These are phyloP conservation scores for Drosophila micromelanica DNA, from an alignment of 1,140 invertebrate genomes.

Conservation along the genomic window DNA sequence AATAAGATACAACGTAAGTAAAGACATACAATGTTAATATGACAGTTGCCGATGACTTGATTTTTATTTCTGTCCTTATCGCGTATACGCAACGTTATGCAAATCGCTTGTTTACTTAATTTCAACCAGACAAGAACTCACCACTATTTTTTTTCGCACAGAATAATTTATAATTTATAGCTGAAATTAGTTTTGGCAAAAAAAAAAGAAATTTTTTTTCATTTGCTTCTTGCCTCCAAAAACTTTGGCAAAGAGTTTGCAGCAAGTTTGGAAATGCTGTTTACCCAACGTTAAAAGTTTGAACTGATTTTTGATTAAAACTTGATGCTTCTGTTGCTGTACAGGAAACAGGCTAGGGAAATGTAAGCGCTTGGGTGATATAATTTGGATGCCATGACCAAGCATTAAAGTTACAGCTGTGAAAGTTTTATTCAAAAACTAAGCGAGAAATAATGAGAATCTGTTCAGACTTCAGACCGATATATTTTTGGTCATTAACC, in stretches of 20 bases:
- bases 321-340: constrained; percentile 32
- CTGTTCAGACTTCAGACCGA: not conserved
- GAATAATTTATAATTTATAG: constrained; percentile 54
- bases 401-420: constrained; percentile 30
- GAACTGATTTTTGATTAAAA: constrained; percentile 75
- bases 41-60: constrained; percentile 50
- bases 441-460: constrained; percentile 35
- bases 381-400: constrained; percentile 45
- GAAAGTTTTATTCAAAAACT: constrained; percentile 30
- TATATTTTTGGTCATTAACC: constrained; percentile 23
- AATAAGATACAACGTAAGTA: constrained; percentile 50
- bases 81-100: constrained; percentile 75
- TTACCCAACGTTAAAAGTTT: constrained; percentile 51
- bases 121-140: constrained; percentile 25
- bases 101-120: constrained; percentile 60
- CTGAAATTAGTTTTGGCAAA: constrained; percentile 44
- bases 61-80: constrained; percentile 68
- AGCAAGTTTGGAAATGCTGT: constrained; percentile 48
- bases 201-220: constrained; percentile 15
- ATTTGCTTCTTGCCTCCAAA: not conserved
- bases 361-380: constrained; percentile 1
- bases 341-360: constrained; percentile 24
- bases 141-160: constrained; percentile 11
- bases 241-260: constrained; percentile 13
- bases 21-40: constrained; percentile 67